Percentiles rank a stretch among this genome's conserved stretches.
Conservation (phyloP, 2,113 vertebrate genomes). For the Climacteris rufus region DNA sequence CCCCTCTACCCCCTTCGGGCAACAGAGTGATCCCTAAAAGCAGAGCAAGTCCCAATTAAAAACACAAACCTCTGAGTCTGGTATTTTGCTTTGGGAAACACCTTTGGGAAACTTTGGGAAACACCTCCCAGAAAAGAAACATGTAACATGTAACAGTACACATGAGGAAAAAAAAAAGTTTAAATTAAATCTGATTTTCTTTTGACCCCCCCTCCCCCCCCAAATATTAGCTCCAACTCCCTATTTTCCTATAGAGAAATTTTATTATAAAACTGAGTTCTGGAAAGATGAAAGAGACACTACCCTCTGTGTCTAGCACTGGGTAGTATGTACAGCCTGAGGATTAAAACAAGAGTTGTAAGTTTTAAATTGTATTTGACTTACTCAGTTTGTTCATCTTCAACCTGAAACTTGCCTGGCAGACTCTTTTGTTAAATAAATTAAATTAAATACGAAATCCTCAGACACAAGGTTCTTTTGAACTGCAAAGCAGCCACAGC, state of each 20-base stretch:
- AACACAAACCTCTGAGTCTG: not conserved
- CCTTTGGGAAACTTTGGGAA: too few relatives aligned
- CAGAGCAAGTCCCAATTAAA: not conserved
- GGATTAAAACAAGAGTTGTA: not conserved
- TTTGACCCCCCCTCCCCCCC: not conserved
- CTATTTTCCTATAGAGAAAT: not conserved
- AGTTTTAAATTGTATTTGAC: not conserved
- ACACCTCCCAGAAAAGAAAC: not conserved
- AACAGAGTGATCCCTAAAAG: fast-evolving
- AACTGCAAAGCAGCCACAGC: not conserved
- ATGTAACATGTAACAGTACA: not conserved
- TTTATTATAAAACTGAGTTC: not conserved
- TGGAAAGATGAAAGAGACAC: not conserved
- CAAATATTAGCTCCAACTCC: not conserved
- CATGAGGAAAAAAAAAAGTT: fast-evolving
- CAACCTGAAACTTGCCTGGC: not conserved
- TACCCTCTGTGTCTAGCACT: fast-evolving
- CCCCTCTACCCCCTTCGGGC: not conserved
- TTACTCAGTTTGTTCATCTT: not conserved
- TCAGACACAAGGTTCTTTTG: not conserved
- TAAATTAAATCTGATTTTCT: not conserved
- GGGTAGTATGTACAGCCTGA: not conserved
- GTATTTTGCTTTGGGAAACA: not conserved
- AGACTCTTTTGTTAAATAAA: not conserved
- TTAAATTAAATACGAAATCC: not conserved